These are phyloP conservation scores for Dunckerocampus dactyliophorus DNA, from an alignment of 2,113 vertebrate genomes.

Conservation along the genomic window DNA sequence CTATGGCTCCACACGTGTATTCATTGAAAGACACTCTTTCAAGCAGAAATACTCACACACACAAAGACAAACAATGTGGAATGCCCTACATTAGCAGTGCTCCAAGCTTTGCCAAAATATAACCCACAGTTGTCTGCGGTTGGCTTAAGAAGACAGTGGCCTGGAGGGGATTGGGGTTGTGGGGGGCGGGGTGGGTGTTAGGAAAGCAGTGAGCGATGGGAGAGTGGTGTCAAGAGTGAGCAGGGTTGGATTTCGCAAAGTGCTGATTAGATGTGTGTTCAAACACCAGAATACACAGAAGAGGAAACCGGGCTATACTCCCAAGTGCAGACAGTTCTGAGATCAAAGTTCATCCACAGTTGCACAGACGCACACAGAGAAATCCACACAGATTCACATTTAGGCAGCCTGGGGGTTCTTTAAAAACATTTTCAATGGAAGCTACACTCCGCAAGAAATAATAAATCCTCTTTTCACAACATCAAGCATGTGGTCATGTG, in stretches of 20 bases:
- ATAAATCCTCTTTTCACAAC: not conserved
- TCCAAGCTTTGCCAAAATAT: conserved; percentile 47
- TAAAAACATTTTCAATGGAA: conserved; percentile 54
- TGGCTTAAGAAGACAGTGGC: conserved; percentile 35
- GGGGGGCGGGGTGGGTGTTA: not conserved
- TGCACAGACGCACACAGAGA: conserved; percentile 6
- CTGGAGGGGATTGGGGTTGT: conserved; percentile 12
- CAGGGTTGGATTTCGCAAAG: conserved; percentile 19
- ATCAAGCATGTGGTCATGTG: not conserved
- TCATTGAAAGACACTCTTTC: conserved; percentile 22
- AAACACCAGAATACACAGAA: conserved; percentile 59
- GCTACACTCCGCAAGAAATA: conserved; percentile 19
- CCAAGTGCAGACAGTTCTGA: conserved; percentile 53
- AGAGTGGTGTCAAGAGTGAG: conserved; percentile 20
- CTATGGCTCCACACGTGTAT: conserved; percentile 30
- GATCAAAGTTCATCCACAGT: conserved; percentile 65
- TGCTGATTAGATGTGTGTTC: conserved; percentile 55
- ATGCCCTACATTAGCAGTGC: conserved; percentile 60
- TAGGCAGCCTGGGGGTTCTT: conserved; percentile 44
- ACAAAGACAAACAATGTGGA: conserved; percentile 41
- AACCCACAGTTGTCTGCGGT: conserved; percentile 39
- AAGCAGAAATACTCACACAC: conserved; percentile 19
- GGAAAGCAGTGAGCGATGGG: not conserved
- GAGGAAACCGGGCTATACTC: conserved; percentile 52
- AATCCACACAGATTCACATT: conserved; percentile 44